Base-by-base conservation (phyloP, 2,113 vertebrate species). In the Neofelis nebulosa region DNA sequence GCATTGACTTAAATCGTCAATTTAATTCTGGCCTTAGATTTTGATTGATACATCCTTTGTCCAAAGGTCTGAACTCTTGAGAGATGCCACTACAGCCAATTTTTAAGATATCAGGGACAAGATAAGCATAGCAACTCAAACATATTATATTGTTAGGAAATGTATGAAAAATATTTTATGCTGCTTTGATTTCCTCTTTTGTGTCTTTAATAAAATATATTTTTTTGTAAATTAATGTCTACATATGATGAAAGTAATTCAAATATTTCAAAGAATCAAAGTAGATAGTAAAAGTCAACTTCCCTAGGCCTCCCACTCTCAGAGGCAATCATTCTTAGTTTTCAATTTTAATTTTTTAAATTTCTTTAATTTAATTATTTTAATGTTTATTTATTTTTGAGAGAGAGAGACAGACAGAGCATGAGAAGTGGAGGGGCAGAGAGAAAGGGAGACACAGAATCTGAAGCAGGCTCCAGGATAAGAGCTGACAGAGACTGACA, bases 141-240 rank as follows among this genome's bases (percentile, higher is more conserved):
- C 1, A 6, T 83, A 27, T 57, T 41, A 69, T 82, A 45, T 85
- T 92, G 23, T 84, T 90, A 52, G 33, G 29, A 41, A 76, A 73
- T 74, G 2, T 50, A 79, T 90, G 31, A 74, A 74, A 66, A 80
- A 27, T 8, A 0, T 11, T 83, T 71, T 92, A 7, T 38, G 57
- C 4, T 13, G 65, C 33, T 29, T 80, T 78, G 65, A 90, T 81
- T 80, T 92, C 36, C 73, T 93, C 7, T 52, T 94, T 78, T 96
- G 7, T 94, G 2, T 38, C 41, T 79, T 36, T 27, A 90, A 12
- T 63, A 89, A 73, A 91, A 66, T 18, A 57, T 66, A 45, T 31
- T 52, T 55, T 55, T 92, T 84, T 57, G 80, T 89, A 76, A 88
- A 93, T n/a, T 94, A 66, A 45, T 90, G 79, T 83, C 89, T 91